A percentile compares a stretch with the other conserved stretches of the same genome.
These are phyloP conservation scores for Euborellia annulipes DNA, from an alignment of 1,140 invertebrate species.

Conservation along the genomic window DNA sequence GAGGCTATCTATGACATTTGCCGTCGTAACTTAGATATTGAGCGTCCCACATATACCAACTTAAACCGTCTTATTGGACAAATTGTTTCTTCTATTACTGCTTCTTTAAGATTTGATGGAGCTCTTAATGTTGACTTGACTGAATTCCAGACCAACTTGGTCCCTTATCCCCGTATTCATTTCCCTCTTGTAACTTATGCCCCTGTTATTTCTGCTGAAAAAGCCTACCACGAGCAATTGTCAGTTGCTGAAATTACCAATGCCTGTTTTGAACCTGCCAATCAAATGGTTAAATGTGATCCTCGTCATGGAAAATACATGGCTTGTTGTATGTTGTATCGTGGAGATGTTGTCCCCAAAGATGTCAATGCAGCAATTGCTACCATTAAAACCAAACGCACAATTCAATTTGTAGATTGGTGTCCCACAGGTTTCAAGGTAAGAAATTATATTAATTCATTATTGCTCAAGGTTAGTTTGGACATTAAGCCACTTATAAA, in stretches of 20 bases:
- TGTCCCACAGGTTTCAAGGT: conserved; percentile 69
- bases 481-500: too few relatives aligned
- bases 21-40: conserved; percentile 45
- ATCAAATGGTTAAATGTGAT: conserved; percentile 73
- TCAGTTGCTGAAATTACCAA: conserved; percentile 75
- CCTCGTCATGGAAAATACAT: conserved; percentile 81
- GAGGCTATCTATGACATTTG: conserved; percentile 50
- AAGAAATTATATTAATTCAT: too few relatives aligned
- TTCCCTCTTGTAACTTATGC: conserved; percentile 52
- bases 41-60: conserved; percentile 34
- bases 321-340: conserved; percentile 69
- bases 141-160: conserved; percentile 45
- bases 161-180: conserved; percentile 37
- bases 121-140: conserved; percentile 46
- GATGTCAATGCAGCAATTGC: conserved; percentile 72
- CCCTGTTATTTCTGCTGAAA: conserved; percentile 69
- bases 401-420: conserved; percentile 71
- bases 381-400: conserved; percentile 72
- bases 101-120: conserved; percentile 43
- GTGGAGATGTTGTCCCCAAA: conserved; percentile 50
- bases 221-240: conserved; percentile 67
- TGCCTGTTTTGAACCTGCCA: conserved; percentile 54
- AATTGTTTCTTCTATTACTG: conserved; percentile 42
- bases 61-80: conserved; percentile 39
- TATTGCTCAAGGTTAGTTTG: too few relatives aligned